Percentiles rank a stretch among this genome's conserved stretches.
Evolutionary conservation across 2,113 vertebrate genomes (phyloP).

Genomic region (Asarcornis scutulata): DNA sequence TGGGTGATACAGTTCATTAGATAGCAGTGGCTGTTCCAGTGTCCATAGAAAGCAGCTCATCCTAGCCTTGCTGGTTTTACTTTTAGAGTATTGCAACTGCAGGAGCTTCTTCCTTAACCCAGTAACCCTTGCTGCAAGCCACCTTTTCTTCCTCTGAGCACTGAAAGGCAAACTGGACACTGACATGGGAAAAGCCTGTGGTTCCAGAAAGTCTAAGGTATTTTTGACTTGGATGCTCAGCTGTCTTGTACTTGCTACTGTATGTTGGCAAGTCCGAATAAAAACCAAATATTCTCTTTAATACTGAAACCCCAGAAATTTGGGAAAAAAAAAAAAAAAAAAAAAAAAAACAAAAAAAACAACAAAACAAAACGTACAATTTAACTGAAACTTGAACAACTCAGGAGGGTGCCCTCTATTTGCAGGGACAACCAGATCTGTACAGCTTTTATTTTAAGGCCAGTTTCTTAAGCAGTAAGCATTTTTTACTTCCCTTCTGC

Average conservation of each 20-base stretch:
- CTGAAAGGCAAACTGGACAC: not conserved
- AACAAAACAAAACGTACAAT: slow-evolving; percentile 53
- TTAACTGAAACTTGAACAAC: slow-evolving; percentile 57
- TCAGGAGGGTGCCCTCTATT: slow-evolving; percentile 68
- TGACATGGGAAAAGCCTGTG: not conserved
- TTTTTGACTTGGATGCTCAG: not conserved
- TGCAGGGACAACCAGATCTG: slow-evolving; percentile 61
- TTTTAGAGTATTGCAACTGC: not conserved
- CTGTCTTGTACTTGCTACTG: not conserved
- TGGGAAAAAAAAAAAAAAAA: not conserved
- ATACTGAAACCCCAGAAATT: slow-evolving; percentile 57
- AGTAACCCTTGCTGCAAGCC: not conserved
- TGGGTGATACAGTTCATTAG: not conserved
- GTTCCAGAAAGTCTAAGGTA: not conserved
- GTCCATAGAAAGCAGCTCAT: not conserved
- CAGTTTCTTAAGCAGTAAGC: slow-evolving; percentile 67
- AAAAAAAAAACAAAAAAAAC: not conserved
- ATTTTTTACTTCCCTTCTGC: slow-evolving; percentile 62
- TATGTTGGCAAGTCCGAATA: not conserved
- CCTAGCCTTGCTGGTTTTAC: not conserved
- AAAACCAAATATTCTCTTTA: slow-evolving; percentile 52
- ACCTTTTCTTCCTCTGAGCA: not conserved
- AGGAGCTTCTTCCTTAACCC: not conserved
- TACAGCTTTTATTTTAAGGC: slow-evolving; percentile 66
- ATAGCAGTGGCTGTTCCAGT: not conserved